Evolutionary conservation across 2,797 vertebrate genomes (phyloP).

Genomic region (Dromococcyx pavoninus): DNA sequence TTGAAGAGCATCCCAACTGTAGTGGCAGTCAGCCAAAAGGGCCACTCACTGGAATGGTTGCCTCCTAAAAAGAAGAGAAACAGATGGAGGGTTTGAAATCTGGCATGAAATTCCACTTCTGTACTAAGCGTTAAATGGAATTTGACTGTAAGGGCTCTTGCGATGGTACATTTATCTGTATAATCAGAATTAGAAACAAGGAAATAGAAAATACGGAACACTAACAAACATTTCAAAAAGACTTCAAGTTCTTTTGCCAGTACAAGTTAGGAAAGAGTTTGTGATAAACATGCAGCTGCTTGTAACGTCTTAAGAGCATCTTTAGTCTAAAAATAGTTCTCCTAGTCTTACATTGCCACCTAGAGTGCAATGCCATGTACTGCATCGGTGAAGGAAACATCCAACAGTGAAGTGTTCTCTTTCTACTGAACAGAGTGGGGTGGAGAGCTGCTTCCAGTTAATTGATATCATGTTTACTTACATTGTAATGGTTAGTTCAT

Average conservation of each 20-base stretch:
- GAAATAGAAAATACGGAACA: slow-evolving; percentile 43
- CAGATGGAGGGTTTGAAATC: slow-evolving; percentile 62
- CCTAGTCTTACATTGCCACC: slow-evolving; percentile 68
- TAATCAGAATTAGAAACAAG: slow-evolving; percentile 66
- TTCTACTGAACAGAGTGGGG: background rate
- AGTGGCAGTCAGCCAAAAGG: slow-evolving; percentile 51
- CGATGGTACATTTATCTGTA: slow-evolving; percentile 26
- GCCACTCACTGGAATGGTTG: slow-evolving; percentile 51
- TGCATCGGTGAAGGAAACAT: background rate
- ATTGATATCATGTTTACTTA: slow-evolving; percentile 36
- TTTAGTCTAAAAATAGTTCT: background rate
- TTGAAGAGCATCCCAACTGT: slow-evolving; percentile 58
- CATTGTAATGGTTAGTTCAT: slow-evolving; percentile 12
- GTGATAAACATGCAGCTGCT: slow-evolving; percentile 62
- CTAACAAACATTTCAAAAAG: slow-evolving; percentile 46
- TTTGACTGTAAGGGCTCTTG: slow-evolving; percentile 53
- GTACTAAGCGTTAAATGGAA: slow-evolving; percentile 23
- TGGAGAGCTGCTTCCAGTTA: slow-evolving; percentile 13
- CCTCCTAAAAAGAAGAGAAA: slow-evolving; percentile 48
- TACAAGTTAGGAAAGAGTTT: slow-evolving; percentile 32
- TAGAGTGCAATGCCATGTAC: slow-evolving; percentile 2
- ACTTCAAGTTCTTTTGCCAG: slow-evolving; percentile 41
- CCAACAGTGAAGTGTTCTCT: background rate
- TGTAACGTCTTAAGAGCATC: background rate
- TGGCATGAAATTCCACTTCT: slow-evolving; percentile 61